Evolutionary conservation across 2,113 vertebrate species (phyloP), one percentile per base, ranked within the genome.

Genomic region (Percopsis transmontana): DNA sequence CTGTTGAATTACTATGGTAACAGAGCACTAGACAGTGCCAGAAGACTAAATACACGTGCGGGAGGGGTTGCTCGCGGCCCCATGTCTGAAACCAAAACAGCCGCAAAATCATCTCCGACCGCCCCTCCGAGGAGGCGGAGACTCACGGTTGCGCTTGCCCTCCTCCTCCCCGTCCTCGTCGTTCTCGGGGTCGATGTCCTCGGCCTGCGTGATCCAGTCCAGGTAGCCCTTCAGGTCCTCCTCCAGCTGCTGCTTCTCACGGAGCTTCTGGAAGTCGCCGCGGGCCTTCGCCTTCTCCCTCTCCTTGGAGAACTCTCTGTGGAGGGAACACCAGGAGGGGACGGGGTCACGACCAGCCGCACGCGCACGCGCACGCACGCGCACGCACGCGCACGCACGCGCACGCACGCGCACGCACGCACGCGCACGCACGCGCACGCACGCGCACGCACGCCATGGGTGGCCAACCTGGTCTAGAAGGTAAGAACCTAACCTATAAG

Each of bases 151-250:
- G 40, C 95, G 93, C 69, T 97, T 98, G 88, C 92, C 92, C 76
- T 96, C 95, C 56, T 95, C 95, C 48, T 95, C 94, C 45, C 91
- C 94, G 58, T 97, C 96, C 41, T 98, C 96, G 40, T 99, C 97
- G 0, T 93, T 94, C 87, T 99, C 97, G 0, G 97, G 97, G 83
- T 99, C 97, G 4, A 99, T 98, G 74, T 99, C 97, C 82, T 99
- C 97, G 0, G 97, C 97, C 82, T 99, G 97, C 2, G 96, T 98
- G 80, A 99, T 99, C 97, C 97, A 99, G 74, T 99, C 97, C 84
- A 99, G 90, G 88, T 99, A 99, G 47, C 97, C 97, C 79, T 96
- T 98, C 68, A 99, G 92, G 57, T 99, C 97, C 81, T 99, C 97
- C 66, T 99, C 97, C 10, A 99, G 89, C 84, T 99, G 97, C 78